Base-by-base conservation (phyloP, 2,113 vertebrate species). In the Peromyscus californicus region DNA sequence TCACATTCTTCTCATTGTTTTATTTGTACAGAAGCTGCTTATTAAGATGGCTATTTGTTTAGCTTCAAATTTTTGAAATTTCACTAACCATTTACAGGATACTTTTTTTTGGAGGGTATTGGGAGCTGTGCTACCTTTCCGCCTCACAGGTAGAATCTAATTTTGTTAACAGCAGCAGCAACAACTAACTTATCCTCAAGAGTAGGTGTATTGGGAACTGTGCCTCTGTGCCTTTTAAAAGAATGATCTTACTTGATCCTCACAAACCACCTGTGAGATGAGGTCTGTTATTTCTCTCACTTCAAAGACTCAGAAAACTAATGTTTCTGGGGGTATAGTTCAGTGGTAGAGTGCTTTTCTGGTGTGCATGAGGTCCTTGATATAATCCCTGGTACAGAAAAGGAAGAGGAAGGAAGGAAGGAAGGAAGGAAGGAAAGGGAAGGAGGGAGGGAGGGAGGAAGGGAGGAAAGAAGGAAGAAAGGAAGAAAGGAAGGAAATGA, bases 41-140 rank as follows among this genome's bases (percentile, higher is more conserved):
- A 89, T 75, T 90, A 88, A 96, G 72, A 72, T 5, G 91, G 67
- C 26, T 79, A 19, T 76, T 63, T 89, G 59, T 72, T 94, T 92
- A 70, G 11, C 65, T 93, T 88, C 79, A 65, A 90, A 80, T 65
- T 19, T 93, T 21, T 72, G 67, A 93, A 78, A 91, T 85, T 91
- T 92, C 39, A 75, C 87, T 67, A 76, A 86, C 90, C 51, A 74
- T 88, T 67, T 93, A 48, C 9, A 59, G 26, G 15, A 80, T 70
- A n/a, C 8, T 95, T 90, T 90, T 90, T 48, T 29, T 45, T 74
- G 39, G 33, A 51, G 65, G 5, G 69, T 86, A 74, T 70, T 95
- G 65, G 79, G 17, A 88, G 69, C 88, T 91, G 63, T 39, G 89
- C 21, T 67, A 29, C 11, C 82, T 96, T 78, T 79, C 4, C 16